A percentile compares a stretch with the other conserved stretches of the same genome.
Conservation (phyloP, 1,140 invertebrate species). For the Ips nitidus region DNA sequence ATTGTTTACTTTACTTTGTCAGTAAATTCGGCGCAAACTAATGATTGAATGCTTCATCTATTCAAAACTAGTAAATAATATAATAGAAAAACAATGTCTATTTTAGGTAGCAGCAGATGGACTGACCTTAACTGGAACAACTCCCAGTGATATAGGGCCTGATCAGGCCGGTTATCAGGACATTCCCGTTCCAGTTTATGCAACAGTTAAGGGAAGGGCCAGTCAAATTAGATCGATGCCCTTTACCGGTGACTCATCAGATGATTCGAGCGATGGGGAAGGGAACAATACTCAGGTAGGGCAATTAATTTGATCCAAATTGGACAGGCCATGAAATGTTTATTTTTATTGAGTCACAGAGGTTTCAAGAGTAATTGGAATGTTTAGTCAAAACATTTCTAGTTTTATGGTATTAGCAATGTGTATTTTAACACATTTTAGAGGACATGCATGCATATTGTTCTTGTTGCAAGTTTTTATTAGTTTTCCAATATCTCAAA, state of each 20-base stretch:
- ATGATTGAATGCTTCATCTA: no score
- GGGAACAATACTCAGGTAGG: conserved; percentile 68
- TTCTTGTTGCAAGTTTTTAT: no score
- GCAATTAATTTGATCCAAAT: background rate
- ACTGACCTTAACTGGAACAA: conserved; percentile 58
- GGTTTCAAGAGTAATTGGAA: no score
- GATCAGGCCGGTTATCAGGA: conserved; percentile 73
- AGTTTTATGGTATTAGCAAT: no score
- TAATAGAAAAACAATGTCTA: background rate
- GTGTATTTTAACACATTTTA: no score
- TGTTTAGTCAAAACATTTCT: no score
- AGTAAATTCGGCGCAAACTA: no score
- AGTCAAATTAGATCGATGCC: conserved; percentile 95
- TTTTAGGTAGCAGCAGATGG: conserved; percentile 80
- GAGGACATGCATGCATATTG: no score
- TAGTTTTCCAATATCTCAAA: background rate
- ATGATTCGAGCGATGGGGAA: conserved; percentile 91
- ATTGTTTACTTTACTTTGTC: no score
- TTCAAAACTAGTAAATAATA: background rate
- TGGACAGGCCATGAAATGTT: no score
- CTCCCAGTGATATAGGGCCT: conserved; percentile 53
- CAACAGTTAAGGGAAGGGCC: conserved; percentile 92
- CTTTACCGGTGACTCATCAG: conserved; percentile 92
- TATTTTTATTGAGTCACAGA: no score
- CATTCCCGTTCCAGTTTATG: conserved; percentile 91